phyloP scores from a whole-genome alignment of 2,888 invertebrate species.

The Meiosimyza decipiens region DNA sequence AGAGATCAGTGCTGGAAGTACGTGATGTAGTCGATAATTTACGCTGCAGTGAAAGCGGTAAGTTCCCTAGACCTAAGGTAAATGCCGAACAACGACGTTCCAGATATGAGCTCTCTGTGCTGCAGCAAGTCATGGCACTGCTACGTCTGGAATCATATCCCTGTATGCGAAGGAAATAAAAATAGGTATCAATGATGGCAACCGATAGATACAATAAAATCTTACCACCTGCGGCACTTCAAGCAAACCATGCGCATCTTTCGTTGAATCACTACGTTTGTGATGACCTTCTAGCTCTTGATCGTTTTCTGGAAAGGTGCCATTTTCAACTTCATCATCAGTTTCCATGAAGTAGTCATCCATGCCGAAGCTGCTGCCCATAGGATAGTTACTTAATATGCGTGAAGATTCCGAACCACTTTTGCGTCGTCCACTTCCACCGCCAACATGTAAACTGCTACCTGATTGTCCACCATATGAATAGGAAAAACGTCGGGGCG shows the following conservation, averaged over 20 bases:
- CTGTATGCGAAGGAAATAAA: constrained; percentile 46
- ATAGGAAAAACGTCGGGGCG: constrained; percentile 73
- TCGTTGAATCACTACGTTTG: constrained; percentile 61
- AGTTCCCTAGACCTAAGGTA: constrained; percentile 77
- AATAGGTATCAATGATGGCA: constrained; percentile 1
- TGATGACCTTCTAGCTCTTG: constrained; percentile 48
- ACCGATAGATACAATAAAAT: constrained; percentile 20
- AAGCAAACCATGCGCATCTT: constrained; percentile 63
- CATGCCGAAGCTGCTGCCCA: constrained; percentile 67
- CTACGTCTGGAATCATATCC: constrained; percentile 72
- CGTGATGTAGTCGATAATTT: constrained; percentile 63
- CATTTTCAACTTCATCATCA: constrained; percentile 67
- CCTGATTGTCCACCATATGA: constrained; percentile 56
- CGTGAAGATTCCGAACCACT: constrained; percentile 72
- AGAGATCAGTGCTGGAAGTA: constrained; percentile 65
- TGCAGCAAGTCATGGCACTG: constrained; percentile 86
- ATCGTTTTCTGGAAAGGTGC: constrained; percentile 67
- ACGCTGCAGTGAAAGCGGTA: constrained; percentile 63
- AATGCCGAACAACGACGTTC: constrained; percentile 85
- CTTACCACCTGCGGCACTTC: constrained; percentile 65
- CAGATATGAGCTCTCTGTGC: constrained; percentile 85
- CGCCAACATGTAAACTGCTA: constrained; percentile 46
- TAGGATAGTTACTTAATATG: constrained; percentile 66
- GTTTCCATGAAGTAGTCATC: constrained; percentile 67
- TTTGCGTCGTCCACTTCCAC: constrained; percentile 71